These are phyloP conservation scores for Calameuta idolon DNA, from an alignment of 2,888 invertebrate species.

Conservation along the genomic window DNA sequence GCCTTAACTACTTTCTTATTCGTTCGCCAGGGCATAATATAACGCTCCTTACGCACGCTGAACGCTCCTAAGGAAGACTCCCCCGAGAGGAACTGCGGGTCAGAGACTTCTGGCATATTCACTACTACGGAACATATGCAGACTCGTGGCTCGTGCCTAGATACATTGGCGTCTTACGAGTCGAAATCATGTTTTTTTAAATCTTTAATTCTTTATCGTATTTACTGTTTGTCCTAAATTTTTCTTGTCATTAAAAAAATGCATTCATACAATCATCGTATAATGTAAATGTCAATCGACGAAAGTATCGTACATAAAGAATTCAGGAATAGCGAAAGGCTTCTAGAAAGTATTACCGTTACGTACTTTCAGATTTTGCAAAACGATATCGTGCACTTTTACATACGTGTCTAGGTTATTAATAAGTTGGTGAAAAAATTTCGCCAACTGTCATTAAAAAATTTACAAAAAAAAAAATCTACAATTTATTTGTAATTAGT, in stretches of 20 bases:
- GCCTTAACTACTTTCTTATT: constrained; percentile 52
- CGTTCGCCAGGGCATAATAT: constrained; percentile 32
- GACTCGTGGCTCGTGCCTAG: constrained; percentile 63
- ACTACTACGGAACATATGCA: constrained; percentile 39
- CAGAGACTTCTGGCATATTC: constrained; percentile 63
- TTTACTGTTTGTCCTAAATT: not conserved
- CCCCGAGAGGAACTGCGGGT: constrained; percentile 63
- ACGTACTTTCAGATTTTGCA: not conserved
- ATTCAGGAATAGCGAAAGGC: not conserved
- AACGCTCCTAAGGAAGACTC: constrained; percentile 54
- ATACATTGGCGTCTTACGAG: constrained; percentile 55
- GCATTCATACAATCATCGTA: not conserved
- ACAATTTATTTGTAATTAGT: not conserved
- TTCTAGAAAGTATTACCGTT: not conserved
- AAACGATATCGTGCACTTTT: not conserved
- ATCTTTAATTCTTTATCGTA: not conserved
- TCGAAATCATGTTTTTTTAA: not conserved
- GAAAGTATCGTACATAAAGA: not conserved
- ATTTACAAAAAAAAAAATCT: not conserved
- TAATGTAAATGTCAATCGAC: not conserved
- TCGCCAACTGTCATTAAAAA: not conserved
- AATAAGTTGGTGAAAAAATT: not conserved
- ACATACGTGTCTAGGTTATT: not conserved
- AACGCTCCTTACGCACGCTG: constrained; percentile 60
- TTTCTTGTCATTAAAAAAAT: not conserved